Conservation (phyloP, 2,888 invertebrate species). For the Nymphalis urticae region DNA sequence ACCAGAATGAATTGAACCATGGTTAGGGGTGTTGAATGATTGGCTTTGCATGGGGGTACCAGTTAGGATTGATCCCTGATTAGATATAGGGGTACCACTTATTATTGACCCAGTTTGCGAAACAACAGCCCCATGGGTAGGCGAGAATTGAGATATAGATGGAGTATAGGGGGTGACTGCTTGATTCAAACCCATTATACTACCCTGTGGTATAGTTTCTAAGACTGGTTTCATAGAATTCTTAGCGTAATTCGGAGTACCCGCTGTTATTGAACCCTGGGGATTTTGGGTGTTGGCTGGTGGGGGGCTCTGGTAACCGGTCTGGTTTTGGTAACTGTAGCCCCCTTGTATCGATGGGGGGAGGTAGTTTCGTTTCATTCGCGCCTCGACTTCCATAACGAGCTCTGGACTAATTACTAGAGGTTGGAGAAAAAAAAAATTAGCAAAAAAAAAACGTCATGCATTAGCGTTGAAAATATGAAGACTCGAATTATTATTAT, state of each 20-base stretch:
- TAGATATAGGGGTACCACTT: constrained; percentile 37
- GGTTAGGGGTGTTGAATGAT: constrained; percentile 15
- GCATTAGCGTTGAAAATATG: constrained; percentile 26
- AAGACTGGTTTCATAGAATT: constrained; percentile 60
- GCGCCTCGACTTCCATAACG: constrained; percentile 93
- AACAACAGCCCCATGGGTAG: constrained; percentile 45
- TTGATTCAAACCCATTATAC: constrained; percentile 54
- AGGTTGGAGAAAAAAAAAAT: constrained; percentile 9
- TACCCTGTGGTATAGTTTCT: constrained; percentile 71
- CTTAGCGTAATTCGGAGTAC: constrained; percentile 52
- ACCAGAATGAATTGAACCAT: constrained; percentile 24
- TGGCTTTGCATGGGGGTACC: constrained; percentile 40
- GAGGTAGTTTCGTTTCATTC: constrained; percentile 91
- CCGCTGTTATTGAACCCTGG: constrained; percentile 54
- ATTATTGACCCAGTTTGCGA: constrained; percentile 41
- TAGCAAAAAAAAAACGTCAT: constrained; percentile 44
- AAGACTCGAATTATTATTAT: background rate
- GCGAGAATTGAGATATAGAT: constrained; percentile 44
- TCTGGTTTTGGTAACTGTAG: constrained; percentile 64
- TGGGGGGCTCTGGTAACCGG: constrained; percentile 56
- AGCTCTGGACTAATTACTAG: constrained; percentile 94
- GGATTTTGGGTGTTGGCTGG: constrained; percentile 46
- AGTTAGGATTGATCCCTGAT: constrained; percentile 29
- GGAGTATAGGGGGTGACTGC: constrained; percentile 51
- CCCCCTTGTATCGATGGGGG: constrained; percentile 85